Evolutionary conservation across 2,888 invertebrate genomes (phyloP).

Genomic region (Ischnus inquisitorius): DNA sequence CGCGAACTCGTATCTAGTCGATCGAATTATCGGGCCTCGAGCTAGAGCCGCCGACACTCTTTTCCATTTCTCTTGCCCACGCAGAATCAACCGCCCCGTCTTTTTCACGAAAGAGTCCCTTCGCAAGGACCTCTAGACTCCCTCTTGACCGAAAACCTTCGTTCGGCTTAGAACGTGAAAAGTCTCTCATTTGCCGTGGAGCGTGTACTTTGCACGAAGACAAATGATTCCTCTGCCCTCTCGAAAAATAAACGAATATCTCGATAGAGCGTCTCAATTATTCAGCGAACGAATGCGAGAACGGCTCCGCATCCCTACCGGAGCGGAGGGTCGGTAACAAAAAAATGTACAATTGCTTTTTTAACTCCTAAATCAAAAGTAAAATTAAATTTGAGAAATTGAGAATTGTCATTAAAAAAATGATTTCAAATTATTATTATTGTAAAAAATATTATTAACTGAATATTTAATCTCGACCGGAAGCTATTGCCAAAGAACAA

Average conservation of each 20-base stretch:
- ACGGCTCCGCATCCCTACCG: too few species aligned
- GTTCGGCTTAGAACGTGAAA: not conserved
- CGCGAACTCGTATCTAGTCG: not conserved
- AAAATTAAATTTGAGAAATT: not conserved
- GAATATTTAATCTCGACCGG: too few species aligned
- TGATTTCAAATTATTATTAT: too few species aligned
- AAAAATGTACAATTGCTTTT: not conserved
- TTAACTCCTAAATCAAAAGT: not conserved
- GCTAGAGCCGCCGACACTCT: not conserved
- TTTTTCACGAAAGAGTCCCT: not conserved
- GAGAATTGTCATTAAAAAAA: not conserved
- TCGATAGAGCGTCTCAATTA: not conserved
- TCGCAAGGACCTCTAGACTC: not conserved
- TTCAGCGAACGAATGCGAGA: not conserved
- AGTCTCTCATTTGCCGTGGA: slow-evolving; percentile 1
- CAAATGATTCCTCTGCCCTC: slow-evolving; percentile 1
- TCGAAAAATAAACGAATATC: slow-evolving; percentile 1
- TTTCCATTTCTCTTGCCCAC: not conserved
- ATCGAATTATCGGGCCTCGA: slow-evolving; percentile 1
- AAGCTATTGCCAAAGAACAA: too few species aligned
- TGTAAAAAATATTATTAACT: too few species aligned
- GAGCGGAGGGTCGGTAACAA: too few species aligned
- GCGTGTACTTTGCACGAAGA: not conserved
- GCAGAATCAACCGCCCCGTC: not conserved
- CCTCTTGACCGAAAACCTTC: not conserved